A percentile compares a stretch with the other conserved stretches of the same genome.
phyloP scores from a whole-genome alignment of 2,888 invertebrate genomes.

The Rhyacophila evoluta region DNA sequence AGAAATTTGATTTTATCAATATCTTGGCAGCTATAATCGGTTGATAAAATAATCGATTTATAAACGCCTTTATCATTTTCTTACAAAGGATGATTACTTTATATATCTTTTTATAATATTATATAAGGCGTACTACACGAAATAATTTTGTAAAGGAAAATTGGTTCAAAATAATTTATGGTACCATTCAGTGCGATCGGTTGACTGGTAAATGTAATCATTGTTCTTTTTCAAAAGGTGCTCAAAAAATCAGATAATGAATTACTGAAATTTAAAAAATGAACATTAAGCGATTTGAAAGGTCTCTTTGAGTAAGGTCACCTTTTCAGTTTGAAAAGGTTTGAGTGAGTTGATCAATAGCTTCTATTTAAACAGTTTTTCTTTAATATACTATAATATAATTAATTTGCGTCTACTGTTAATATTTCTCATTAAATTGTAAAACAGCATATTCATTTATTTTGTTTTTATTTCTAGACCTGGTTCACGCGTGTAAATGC shows the following conservation, averaged over 20 bases:
- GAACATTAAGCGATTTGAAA: background rate
- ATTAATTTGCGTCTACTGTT: too few relatives aligned
- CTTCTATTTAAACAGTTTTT: too few relatives aligned
- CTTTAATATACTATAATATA: too few relatives aligned
- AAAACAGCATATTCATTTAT: too few relatives aligned
- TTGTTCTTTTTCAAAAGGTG: constrained; percentile 1
- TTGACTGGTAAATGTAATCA: constrained; percentile 9
- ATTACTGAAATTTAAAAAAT: background rate
- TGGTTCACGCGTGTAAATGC: too few relatives aligned
- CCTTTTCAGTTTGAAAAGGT: background rate
- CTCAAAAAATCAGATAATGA: background rate
- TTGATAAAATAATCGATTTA: too few relatives aligned
- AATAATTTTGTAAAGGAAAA: background rate
- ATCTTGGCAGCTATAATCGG: too few relatives aligned
- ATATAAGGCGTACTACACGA: background rate
- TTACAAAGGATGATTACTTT: background rate
- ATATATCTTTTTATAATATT: background rate
- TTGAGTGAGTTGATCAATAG: too few relatives aligned
- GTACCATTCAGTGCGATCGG: background rate
- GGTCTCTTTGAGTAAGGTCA: background rate
- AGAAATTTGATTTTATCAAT: too few relatives aligned
- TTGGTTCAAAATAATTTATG: background rate
- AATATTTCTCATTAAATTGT: too few relatives aligned
- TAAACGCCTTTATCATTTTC: background rate
- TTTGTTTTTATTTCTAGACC: too few relatives aligned